phyloP scores from a whole-genome alignment of 1,140 invertebrate genomes.

The Doryteuthis pealeii region DNA sequence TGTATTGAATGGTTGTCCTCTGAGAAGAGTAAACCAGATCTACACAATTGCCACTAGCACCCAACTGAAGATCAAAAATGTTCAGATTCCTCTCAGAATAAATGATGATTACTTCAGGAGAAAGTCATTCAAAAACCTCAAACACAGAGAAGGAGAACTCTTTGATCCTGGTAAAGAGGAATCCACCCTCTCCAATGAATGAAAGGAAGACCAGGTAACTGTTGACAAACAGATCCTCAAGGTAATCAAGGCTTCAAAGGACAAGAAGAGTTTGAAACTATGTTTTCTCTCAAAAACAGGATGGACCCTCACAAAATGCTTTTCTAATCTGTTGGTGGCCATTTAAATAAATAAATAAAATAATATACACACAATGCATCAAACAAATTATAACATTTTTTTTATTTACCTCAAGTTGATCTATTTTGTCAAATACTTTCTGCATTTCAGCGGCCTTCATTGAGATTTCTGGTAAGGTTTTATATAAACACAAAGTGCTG shows the following conservation, averaged over 20 bases:
- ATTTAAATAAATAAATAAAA: too few species aligned
- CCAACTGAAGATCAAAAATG: slow-evolving; percentile 77
- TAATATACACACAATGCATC: too few species aligned
- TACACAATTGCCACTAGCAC: slow-evolving; percentile 96
- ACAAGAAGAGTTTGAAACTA: too few species aligned
- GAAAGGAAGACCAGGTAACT: too few species aligned
- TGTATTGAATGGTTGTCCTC: slow-evolving; percentile 86
- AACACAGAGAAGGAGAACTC: slow-evolving; percentile 76
- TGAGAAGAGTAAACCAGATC: slow-evolving; percentile 91
- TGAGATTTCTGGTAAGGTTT: slow-evolving; percentile 46
- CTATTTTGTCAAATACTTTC: slow-evolving; percentile 48
- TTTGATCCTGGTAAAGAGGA: slow-evolving; percentile 87
- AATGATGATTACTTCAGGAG: slow-evolving; percentile 87
- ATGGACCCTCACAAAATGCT: too few species aligned
- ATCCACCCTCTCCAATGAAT: too few species aligned
- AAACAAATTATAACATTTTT: too few species aligned
- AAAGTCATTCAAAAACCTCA: slow-evolving; percentile 68
- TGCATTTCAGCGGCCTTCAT: slow-evolving; percentile 48
- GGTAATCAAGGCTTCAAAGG: too few species aligned
- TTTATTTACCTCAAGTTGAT: slow-evolving; percentile 49
- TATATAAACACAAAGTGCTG: slow-evolving; percentile 46
- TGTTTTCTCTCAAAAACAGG: too few species aligned
- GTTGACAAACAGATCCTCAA: too few species aligned
- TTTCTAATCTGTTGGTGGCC: too few species aligned
- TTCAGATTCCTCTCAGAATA: slow-evolving; percentile 82